Conservation (phyloP, 2,113 vertebrate species). For the Erythrocercus mccallii region DNA sequence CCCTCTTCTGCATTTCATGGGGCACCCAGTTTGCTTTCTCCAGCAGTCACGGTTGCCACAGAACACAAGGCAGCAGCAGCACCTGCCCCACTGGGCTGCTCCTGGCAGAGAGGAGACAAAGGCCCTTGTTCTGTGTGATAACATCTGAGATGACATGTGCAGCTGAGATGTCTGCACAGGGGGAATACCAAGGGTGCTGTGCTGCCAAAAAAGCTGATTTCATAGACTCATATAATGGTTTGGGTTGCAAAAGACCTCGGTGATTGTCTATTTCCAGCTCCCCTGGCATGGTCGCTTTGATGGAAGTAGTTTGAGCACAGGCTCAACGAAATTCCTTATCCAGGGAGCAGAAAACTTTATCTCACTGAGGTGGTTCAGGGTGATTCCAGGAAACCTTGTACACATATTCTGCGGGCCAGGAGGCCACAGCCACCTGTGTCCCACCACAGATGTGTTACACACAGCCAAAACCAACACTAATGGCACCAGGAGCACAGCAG, state of each 20-base stretch:
- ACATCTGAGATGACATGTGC: neutral
- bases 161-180: neutral
- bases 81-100: rapidly evolving
- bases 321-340: neutral
- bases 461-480: neutral
- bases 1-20: neutral
- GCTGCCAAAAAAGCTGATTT: neutral
- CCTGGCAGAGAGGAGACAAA: neutral
- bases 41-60: rapidly evolving
- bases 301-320: neutral
- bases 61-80: neutral
- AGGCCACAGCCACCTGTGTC: neutral
- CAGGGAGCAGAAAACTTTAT: neutral
- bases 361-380: neutral
- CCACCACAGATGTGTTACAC: neutral
- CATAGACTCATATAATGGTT: neutral
- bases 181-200: neutral
- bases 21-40: neutral
- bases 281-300: neutral
- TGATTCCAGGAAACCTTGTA: neutral
- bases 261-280: neutral
- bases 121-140: neutral
- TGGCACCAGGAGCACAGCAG: rapidly evolving
- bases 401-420: neutral
- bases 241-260: neutral